Evolutionary conservation across 2,797 vertebrate genomes (phyloP).

Genomic region (Liasis olivaceus): DNA sequence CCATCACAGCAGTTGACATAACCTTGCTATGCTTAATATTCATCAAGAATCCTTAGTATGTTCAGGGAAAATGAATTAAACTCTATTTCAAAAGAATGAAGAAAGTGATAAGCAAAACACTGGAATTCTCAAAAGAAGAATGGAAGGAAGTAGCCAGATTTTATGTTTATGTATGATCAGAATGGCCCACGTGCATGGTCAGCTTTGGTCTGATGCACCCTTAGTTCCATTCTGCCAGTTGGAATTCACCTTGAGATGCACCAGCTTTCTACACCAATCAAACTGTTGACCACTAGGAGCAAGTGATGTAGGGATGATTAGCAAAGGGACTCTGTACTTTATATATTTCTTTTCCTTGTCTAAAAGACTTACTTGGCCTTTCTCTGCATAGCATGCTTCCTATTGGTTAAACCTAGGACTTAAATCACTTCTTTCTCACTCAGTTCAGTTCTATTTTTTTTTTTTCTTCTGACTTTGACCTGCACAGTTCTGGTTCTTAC

Average conservation of each 20-base stretch:
- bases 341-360: neutral
- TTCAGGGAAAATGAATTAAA: conserved; percentile 15
- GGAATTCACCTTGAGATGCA: neutral
- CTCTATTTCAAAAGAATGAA: neutral
- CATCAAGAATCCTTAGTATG: neutral
- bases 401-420: neutral
- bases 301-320: neutral
- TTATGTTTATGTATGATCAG: neutral
- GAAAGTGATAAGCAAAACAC: neutral
- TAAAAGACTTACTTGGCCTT: neutral
- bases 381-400: neutral
- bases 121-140: neutral
- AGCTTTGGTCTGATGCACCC: neutral
- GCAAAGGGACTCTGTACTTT: neutral
- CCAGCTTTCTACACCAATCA: neutral
- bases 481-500: neutral
- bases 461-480: neutral
- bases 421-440: neutral
- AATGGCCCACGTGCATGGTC: neutral
- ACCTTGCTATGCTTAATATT: conserved; percentile 29
- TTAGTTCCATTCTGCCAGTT: neutral
- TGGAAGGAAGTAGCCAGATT: neutral
- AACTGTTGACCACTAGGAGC: neutral
- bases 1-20: conserved; percentile 19
- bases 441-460: neutral